phyloP scores from a whole-genome alignment of 2,113 vertebrate genomes.

The sheep (Ovis aries) region ARS-UI_Ramb_v3.0 NC_056071.1:63385001-63385500 shows the following conservation, averaged over 20 bases:
- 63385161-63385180: rapidly evolving
- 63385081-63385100: background rate
- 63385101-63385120: no score
- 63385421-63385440: background rate
- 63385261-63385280: background rate
- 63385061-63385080: rapidly evolving
- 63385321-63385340: background rate
- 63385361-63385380: rapidly evolving
- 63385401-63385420: background rate
- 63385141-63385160: rapidly evolving
- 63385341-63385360: rapidly evolving
- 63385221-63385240: background rate
- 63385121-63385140: rapidly evolving
- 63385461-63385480: background rate
- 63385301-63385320: background rate
- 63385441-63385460: background rate
- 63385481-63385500: background rate
- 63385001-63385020: background rate
- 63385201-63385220: rapidly evolving
- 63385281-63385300: background rate
- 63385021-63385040: background rate
- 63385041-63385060: rapidly evolving
- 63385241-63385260: background rate
- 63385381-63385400: rapidly evolving
- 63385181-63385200: no score